Base-by-base conservation (phyloP, 2,888 invertebrate species). In the Apotomis turbidana region DNA sequence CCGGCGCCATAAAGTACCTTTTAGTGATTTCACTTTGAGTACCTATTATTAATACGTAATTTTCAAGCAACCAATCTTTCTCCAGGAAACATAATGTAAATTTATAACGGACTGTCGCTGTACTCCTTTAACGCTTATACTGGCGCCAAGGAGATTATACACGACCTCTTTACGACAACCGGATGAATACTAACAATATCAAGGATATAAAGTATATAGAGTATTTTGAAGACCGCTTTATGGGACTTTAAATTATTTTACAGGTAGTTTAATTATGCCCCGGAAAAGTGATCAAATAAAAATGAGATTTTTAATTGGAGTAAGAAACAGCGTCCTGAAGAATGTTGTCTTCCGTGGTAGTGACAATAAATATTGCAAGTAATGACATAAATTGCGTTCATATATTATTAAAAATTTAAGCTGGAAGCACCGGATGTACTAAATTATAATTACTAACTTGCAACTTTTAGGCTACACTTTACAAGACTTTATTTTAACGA, bases 171-270 rank as follows among this genome's bases (percentile, higher is more conserved):
- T 62, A 72, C 63, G 62, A 67, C 58, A 59, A 27, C 46, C 63
- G 72, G 72, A 72, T 68, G 62, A 36, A 51, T 63, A 63, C 63
- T 58, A 52, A 59, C 51, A 59, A 62, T 38, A 36, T 58, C 52
- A 54, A 10, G 44, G 38, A 36, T 51, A 62, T 62, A 71, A 60
- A 71, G 55, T 51, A 38, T 44, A 58, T 15, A 13, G n/a, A 59
- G 49, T 36, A 63, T 54, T 72, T 72, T 68, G 51, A 71, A 61
- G 55, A 66, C 36, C 54, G 12, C 51, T 67, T 70, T 70, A 70
- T 54, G 57, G 49, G 15, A 57, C 55, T 57, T 67, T 46, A 61
- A 57, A 60, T 61, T 5, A 71, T 15, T 62, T 41, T 38, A 62
- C 55, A 49, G 15, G 46, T 46, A 55, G 15, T 62, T 67, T 62